Percentiles rank a stretch among this genome's conserved stretches.
Conservation (phyloP, 1,140 invertebrate species). For the Neotoxoptera formosana region DNA sequence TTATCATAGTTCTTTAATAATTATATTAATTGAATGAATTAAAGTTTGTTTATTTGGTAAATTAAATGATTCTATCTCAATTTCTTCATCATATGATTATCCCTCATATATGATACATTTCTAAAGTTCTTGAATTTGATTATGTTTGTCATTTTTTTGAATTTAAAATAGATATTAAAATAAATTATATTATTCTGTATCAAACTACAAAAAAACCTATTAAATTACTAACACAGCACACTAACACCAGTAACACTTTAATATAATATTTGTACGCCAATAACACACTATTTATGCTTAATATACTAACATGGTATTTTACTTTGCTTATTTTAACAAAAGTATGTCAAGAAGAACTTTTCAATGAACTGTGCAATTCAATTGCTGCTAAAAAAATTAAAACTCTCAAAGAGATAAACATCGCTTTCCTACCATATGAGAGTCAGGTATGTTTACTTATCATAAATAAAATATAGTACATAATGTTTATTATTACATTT, state of each 20-base stretch:
- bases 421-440: constrained; percentile 99
- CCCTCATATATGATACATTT: background rate
- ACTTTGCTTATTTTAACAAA: constrained; percentile 46
- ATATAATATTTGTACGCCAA: background rate
- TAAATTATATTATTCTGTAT: background rate
- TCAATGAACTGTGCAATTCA: constrained; percentile 97
- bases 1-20: too few relatives aligned
- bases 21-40: too few relatives aligned
- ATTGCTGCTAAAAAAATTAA: constrained; percentile 94
- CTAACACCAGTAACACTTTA: background rate
- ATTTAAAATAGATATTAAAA: background rate
- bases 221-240: background rate
- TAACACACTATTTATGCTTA: constrained; percentile 29
- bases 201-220: background rate
- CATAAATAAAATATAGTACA: background rate
- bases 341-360: constrained; percentile 89
- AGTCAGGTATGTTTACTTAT: constrained; percentile 78
- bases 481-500: background rate
- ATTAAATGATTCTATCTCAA: background rate
- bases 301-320: constrained; percentile 35
- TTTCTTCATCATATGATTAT: background rate
- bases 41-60: too few relatives aligned
- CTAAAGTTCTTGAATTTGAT: background rate
- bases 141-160: background rate
- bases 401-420: constrained; percentile 99